Evolutionary conservation across 2,888 invertebrate genomes (phyloP).

Genomic region (Drosophila mayaguana): DNA sequence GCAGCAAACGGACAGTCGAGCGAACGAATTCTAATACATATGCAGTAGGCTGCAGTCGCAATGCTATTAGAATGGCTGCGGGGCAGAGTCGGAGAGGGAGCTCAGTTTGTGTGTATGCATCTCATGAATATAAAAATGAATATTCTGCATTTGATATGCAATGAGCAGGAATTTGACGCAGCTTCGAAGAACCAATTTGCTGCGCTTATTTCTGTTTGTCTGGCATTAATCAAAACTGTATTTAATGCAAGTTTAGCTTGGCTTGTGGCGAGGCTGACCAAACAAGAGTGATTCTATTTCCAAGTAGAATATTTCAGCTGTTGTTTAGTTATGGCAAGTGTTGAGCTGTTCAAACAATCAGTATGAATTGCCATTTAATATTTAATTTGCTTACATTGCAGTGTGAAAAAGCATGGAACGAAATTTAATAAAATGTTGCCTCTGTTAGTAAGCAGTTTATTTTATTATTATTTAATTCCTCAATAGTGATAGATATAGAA

Average conservation of each 20-base stretch:
- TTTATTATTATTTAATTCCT: too few relatives aligned
- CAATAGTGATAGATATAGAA: too few relatives aligned
- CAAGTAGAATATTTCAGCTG: not conserved
- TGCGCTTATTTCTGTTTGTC: not conserved
- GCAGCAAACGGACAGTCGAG: not conserved
- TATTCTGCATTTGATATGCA: conserved; percentile 47
- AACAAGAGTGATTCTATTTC: not conserved
- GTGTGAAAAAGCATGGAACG: not conserved
- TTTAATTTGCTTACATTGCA: not conserved
- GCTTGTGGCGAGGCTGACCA: not conserved
- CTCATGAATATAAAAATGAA: conserved; percentile 51
- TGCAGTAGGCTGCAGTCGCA: conserved; percentile 11
- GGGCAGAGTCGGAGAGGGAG: too few relatives aligned
- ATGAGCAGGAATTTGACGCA: conserved; percentile 25
- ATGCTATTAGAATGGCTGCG: not conserved
- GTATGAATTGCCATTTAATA: not conserved
- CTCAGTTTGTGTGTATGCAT: conserved; percentile 24
- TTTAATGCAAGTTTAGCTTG: not conserved
- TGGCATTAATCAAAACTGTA: not conserved
- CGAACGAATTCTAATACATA: conserved; percentile 26
- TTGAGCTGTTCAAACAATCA: not conserved
- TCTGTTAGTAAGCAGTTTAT: too few relatives aligned
- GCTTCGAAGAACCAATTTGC: conserved; percentile 27
- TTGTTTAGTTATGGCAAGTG: not conserved
- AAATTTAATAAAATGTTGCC: not conserved